Base-by-base conservation (phyloP, 1,140 invertebrate genomes). In the Dendrolimus kikuchii region DNA sequence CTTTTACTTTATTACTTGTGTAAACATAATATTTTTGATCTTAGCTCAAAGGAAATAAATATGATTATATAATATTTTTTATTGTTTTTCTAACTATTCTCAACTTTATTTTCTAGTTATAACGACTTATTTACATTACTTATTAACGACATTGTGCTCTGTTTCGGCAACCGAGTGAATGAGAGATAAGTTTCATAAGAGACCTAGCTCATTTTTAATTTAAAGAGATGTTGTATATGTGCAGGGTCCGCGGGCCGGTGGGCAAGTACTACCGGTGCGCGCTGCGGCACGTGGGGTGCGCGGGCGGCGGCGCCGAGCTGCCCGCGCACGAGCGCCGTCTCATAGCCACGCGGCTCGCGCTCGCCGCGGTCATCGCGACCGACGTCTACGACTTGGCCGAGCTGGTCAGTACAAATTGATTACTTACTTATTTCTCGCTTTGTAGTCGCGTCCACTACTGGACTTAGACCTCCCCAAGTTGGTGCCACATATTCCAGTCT, bases 371-470 rank as follows among this genome's bases (percentile, higher is more conserved):
- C 7, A 81, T 99, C 1, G 98, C 98, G 6, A 95, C 99, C 71
- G 95, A 95, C 42, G 95, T 99, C 9, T 99, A 99, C 81, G 99
- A 99, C 85, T 93, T 99, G 71, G 98, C 98, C 0, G 98, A 99
- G 88, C 86, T 99, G 71, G 92, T 95, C 71, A 84, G 87, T 86
- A 47, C n/a, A 36, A 9, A 2, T 40, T 49, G 5, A 49, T 7
- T 7, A 4, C 45, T 8, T 23, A 23, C 3, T 23, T 23, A 23
- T 23, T 23, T 23, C 23, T 23, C 3, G 23, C 23, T 23, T 23
- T 23, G 1, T 23, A 23, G 23, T 23, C 23, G 3, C 23, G 23
- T 23, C 23, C 23, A 23, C 23, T 23, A 3, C 23, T 23, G 3
- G 23, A 23, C 23, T 1, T 23, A 23, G 23, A 23, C 23, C 3